Evolutionary conservation across 2,888 invertebrate species (phyloP), one percentile per base, ranked within the genome.

Genomic region (Achlya flavicornis): DNA sequence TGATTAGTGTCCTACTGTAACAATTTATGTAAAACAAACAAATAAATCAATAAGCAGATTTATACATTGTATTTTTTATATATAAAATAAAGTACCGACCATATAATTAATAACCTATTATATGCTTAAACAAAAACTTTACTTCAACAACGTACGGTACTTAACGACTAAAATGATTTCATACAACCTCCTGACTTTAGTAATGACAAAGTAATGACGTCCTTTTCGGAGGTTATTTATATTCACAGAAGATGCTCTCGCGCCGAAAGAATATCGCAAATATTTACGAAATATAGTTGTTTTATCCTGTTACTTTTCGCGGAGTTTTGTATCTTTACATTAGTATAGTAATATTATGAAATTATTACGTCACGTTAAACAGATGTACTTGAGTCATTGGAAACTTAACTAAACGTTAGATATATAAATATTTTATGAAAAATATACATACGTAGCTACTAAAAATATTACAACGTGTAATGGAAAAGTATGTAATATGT

Each of bases 141-240:
- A 19, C 10, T 38, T 59, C 14, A 16, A 38, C n/a, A 12, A 35
- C 38, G 14, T 16, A 58, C 38, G 14, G 41, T 26, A 5, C 19
- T 19, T 60, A 19, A 43, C 11, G 41, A 14, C 12, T 43, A 60
- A 38, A 11, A 38, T 60, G 19, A 41, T 35, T 35, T 35, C 58
- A 19, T 41, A 43, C 26, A 19, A 38, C 41, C 41, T 41, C 11
- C 4, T 12, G 12, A 4, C 6, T 3, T 2, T 14, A 26, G 26
- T 41, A 60, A 60, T 60, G 60, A 60, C 26, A 60, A 43, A 26
- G 41, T 60, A 43, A 60, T 60, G 16, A 43, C 19, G 14, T 1
- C 41, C n/a, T 19, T 19, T 60, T 43, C 10, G 41, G 19, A 41
- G 60, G 41, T 14, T 41, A 41, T 41, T 41, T 43, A 16, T 41